Percentiles rank a stretch among this genome's conserved stretches.
Conservation (phyloP, 2,888 invertebrate species). For the Brenthis ino region DNA sequence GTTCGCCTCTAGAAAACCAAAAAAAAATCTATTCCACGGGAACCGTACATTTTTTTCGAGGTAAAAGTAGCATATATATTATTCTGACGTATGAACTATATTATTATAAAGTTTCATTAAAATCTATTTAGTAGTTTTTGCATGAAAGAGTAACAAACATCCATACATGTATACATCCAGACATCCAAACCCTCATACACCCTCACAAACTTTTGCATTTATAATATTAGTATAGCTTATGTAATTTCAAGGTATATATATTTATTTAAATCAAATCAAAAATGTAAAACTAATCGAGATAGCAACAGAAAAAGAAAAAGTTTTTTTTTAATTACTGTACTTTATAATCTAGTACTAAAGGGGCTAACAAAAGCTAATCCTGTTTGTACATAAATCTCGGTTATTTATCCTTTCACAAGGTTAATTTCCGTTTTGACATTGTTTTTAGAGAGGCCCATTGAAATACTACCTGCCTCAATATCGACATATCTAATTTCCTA, state of each 20-base stretch:
- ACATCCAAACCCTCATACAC: no score
- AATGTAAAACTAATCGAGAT: not conserved
- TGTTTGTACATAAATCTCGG: constrained; percentile 31
- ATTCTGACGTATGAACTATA: no score
- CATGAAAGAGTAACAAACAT: no score
- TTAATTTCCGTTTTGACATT: constrained; percentile 78
- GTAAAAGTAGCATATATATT: no score
- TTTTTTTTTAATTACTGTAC: not conserved
- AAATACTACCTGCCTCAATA: constrained; percentile 66
- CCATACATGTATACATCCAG: no score
- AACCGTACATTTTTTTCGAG: no score
- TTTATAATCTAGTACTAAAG: constrained; percentile 7
- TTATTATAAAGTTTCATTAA: no score
- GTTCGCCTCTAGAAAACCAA: no score
- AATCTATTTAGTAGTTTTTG: no score
- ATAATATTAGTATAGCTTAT: no score
- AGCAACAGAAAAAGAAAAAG: not conserved
- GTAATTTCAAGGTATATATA: not conserved
- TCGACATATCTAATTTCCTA: constrained; percentile 75
- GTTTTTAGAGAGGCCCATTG: constrained; percentile 76
- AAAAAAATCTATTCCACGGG: no score
- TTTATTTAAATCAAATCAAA: not conserved
- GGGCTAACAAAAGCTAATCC: constrained; percentile 18
- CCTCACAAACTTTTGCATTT: no score
- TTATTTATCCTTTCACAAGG: constrained; percentile 35